Percentiles rank a stretch among this genome's conserved stretches.
These are phyloP conservation scores for Acrocera orbiculus DNA, from an alignment of 2,888 invertebrate species.

Conservation along the genomic window DNA sequence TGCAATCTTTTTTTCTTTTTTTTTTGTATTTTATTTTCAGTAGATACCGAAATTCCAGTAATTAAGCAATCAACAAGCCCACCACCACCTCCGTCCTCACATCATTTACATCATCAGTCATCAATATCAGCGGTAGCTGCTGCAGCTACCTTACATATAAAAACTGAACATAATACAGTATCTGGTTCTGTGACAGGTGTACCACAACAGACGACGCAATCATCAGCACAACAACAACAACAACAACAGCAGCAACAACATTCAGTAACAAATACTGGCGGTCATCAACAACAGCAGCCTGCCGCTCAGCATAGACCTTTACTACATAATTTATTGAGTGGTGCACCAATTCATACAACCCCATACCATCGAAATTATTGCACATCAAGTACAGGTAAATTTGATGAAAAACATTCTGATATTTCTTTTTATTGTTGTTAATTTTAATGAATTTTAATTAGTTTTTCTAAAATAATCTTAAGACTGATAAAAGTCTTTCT, in stretches of 20 bases:
- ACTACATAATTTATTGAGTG: slow-evolving; percentile 30
- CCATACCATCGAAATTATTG: slow-evolving; percentile 31
- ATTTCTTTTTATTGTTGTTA: too few relatives aligned
- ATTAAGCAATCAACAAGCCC: slow-evolving; percentile 32
- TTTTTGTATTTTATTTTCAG: slow-evolving; percentile 11
- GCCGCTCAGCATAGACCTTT: slow-evolving; percentile 27
- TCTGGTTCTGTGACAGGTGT: slow-evolving; percentile 19
- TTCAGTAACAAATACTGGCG: slow-evolving; percentile 11
- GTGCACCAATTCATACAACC: slow-evolving; percentile 30
- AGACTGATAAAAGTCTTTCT: too few relatives aligned
- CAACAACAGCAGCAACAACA: slow-evolving; percentile 10
- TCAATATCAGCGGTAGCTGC: slow-evolving; percentile 14
- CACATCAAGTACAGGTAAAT: slow-evolving; percentile 31
- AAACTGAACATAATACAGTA: slow-evolving; percentile 22
- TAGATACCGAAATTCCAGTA: slow-evolving; percentile 33
- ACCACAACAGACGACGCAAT: slow-evolving; percentile 16
- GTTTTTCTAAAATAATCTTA: too few relatives aligned
- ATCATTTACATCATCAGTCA: slow-evolving; percentile 19
- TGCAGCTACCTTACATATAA: slow-evolving; percentile 23
- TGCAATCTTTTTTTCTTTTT: not conserved
- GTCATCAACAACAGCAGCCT: slow-evolving; percentile 24
- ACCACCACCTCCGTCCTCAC: slow-evolving; percentile 25
- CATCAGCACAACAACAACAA: slow-evolving; percentile 12
- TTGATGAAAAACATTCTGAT: not conserved
- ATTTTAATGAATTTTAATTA: too few relatives aligned